These are phyloP conservation scores for Trachymyrmex septentrionalis DNA, from an alignment of 1,140 invertebrate genomes.

Conservation along the genomic window DNA sequence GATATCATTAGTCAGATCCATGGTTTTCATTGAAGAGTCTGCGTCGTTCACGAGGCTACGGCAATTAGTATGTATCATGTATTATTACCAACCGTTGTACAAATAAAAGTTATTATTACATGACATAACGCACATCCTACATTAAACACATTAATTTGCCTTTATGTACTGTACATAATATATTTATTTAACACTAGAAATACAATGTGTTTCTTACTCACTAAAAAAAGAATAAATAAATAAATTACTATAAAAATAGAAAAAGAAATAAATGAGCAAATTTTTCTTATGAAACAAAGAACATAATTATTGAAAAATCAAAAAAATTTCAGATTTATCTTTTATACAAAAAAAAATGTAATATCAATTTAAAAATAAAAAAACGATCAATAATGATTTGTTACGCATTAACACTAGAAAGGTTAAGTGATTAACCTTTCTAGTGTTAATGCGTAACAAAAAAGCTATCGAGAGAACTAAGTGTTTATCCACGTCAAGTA, in stretches of 20 bases:
- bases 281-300: no score
- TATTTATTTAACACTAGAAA: background rate
- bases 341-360: no score
- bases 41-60: constrained; percentile 6
- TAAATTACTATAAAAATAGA: no score
- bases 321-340: no score
- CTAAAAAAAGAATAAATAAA: no score
- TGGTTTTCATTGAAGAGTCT: constrained; percentile 36
- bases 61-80: constrained; percentile 20
- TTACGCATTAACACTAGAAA: no score
- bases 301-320: no score
- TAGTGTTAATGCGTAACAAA: background rate
- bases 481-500: background rate
- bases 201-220: no score
- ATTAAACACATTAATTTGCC: background rate
- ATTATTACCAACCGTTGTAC: background rate
- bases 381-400: no score
- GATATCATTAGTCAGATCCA: constrained; percentile 20
- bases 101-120: constrained; percentile 1
- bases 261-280: no score
- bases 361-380: no score
- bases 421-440: no score
- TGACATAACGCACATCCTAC: background rate
- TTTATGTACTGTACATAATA: background rate
- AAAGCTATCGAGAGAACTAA: background rate